Evolutionary conservation across 2,797 vertebrate genomes (phyloP).

Genomic region (Lophius americanus): DNA sequence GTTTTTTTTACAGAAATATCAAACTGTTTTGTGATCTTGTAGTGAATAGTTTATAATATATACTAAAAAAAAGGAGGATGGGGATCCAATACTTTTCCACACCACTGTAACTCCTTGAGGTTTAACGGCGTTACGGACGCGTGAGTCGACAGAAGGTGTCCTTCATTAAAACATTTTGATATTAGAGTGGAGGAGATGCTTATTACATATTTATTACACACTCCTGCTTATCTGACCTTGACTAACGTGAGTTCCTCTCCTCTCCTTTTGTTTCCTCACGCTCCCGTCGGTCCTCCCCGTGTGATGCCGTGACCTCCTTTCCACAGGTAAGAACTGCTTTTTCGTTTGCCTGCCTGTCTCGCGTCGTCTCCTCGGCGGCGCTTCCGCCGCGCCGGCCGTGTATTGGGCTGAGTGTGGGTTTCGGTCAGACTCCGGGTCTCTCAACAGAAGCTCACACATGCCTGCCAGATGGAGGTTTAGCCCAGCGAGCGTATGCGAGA

Average conservation of each 20-base stretch:
- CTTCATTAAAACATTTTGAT: conserved; percentile 3
- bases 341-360: conserved; percentile 9
- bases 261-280: not conserved
- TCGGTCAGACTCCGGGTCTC: conserved; percentile 41
- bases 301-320: conserved; percentile 26
- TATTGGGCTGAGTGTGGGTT: conserved; percentile 50
- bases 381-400: not conserved
- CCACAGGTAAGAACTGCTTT: conserved; percentile 57
- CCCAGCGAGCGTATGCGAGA: conserved; percentile 39
- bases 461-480: conserved; percentile 56
- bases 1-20: no score
- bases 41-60: no score
- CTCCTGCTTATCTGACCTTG: not conserved
- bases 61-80: no score
- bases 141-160: no score
- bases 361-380: conserved; percentile 11
- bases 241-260: conserved; percentile 25
- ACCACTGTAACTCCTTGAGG: no score
- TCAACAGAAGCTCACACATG: conserved; percentile 56
- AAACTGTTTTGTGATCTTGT: no score
- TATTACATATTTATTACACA: conserved; percentile 12
- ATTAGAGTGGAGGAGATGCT: conserved; percentile 2
- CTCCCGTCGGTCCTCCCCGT: conserved; percentile 13
- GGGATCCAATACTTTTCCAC: no score
- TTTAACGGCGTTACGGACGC: no score